These are phyloP conservation scores for Hesperia comma DNA, from an alignment of 2,888 invertebrate genomes.

Conservation along the genomic window DNA sequence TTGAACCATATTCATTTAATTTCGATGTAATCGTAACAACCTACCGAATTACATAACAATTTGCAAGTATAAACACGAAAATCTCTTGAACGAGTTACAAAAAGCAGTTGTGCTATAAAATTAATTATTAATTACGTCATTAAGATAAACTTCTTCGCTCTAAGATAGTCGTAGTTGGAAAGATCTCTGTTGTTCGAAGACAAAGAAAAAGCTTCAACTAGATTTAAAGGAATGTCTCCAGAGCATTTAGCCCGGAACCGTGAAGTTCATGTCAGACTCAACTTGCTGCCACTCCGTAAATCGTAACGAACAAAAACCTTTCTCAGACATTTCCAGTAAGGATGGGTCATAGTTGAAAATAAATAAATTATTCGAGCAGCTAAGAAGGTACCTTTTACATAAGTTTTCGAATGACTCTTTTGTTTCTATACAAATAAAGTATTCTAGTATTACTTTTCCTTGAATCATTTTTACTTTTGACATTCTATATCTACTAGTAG, in stretches of 20 bases:
- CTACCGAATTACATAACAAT: not conserved
- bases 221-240: constrained; percentile 66
- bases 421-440: too few species aligned
- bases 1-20: not conserved
- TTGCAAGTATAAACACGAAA: too few species aligned
- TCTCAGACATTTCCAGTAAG: constrained; percentile 16
- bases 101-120: constrained; percentile 19
- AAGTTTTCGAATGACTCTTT: too few species aligned
- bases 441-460: too few species aligned
- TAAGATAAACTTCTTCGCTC: constrained; percentile 42
- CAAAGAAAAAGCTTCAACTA: constrained; percentile 62
- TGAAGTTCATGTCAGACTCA: constrained; percentile 53
- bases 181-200: constrained; percentile 54
- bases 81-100: constrained; percentile 2
- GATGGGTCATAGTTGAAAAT: constrained; percentile 13
- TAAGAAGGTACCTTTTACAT: not conserved
- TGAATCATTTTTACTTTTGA: too few species aligned
- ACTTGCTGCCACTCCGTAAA: constrained; percentile 47
- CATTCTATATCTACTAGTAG: too few species aligned
- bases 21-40: not conserved
- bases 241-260: constrained; percentile 60
- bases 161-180: constrained; percentile 42
- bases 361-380: constrained; percentile 12
- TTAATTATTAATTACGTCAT: constrained; percentile 43
- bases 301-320: constrained; percentile 38